These are phyloP conservation scores for Cochlearius cochlearius DNA, from an alignment of 2,113 vertebrate species.

Conservation along the genomic window DNA sequence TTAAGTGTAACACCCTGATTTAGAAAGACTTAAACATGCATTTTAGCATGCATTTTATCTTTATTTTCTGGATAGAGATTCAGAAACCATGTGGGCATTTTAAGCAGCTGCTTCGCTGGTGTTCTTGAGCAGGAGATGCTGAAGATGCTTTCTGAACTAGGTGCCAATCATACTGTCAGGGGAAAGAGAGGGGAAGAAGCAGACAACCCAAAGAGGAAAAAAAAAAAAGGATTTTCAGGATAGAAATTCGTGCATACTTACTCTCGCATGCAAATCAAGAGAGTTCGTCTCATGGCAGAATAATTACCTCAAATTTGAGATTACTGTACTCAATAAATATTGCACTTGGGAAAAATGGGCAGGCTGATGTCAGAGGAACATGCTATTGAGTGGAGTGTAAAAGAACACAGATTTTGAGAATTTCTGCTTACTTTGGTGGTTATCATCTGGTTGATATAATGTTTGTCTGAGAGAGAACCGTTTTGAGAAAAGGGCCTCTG, in stretches of 20 bases:
- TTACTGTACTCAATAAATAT: background rate
- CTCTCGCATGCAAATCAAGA: background rate
- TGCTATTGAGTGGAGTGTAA: background rate
- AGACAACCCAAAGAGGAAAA: background rate
- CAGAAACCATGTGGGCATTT: background rate
- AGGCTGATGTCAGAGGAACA: background rate
- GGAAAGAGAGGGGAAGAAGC: background rate
- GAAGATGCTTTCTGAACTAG: background rate
- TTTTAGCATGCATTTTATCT: background rate
- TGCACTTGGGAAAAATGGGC: background rate
- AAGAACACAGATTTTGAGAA: background rate
- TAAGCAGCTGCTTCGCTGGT: background rate
- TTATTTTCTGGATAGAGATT: background rate
- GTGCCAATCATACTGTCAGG: accelerated
- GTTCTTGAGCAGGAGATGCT: background rate
- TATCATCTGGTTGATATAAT: background rate
- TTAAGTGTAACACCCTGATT: background rate
- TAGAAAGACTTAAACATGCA: background rate
- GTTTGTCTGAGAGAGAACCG: background rate
- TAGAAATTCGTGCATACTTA: background rate
- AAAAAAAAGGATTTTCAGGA: background rate
- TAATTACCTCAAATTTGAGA: background rate
- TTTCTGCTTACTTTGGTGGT: background rate
- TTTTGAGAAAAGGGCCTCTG: background rate
- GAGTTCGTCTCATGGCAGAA: background rate